A percentile compares a stretch with the other conserved stretches of the same genome.
phyloP scores from a whole-genome alignment of 2,888 invertebrate species.

The Odontothrips loti region DNA sequence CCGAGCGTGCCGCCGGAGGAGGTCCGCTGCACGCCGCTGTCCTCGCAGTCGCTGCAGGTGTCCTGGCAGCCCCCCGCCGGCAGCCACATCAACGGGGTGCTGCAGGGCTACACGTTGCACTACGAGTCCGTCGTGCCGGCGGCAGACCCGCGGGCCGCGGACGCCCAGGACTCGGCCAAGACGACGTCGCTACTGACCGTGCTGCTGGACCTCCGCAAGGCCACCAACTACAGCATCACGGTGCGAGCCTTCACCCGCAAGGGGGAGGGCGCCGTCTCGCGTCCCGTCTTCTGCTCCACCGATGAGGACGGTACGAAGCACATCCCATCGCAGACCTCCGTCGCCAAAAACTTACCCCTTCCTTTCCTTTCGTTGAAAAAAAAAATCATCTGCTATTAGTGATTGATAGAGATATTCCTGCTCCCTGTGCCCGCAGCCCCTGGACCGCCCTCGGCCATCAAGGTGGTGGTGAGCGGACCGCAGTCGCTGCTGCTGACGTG shows the following conservation, averaged over 20 bases:
- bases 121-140: slow-evolving; percentile 48
- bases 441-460: slow-evolving; percentile 72
- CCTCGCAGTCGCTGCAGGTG: slow-evolving; percentile 71
- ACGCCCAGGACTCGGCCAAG: slow-evolving; percentile 49
- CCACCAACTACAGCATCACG: slow-evolving; percentile 76
- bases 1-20: slow-evolving; percentile 75
- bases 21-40: slow-evolving; percentile 67
- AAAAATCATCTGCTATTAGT: background rate
- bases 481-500: slow-evolving; percentile 73
- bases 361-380: too few relatives aligned
- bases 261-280: slow-evolving; percentile 68
- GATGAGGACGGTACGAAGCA: slow-evolving; percentile 68
- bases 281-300: slow-evolving; percentile 66
- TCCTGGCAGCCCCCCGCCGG: slow-evolving; percentile 75
- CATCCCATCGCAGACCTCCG: too few relatives aligned
- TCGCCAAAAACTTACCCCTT: too few relatives aligned
- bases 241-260: slow-evolving; percentile 73
- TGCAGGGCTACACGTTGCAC: slow-evolving; percentile 69
- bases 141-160: slow-evolving; percentile 29
- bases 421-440: slow-evolving; percentile 55
- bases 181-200: slow-evolving; percentile 66
- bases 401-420: background rate
- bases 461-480: slow-evolving; percentile 69
- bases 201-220: slow-evolving; percentile 65
- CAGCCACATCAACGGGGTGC: slow-evolving; percentile 67